These are phyloP conservation scores for Protonemura montana DNA, from an alignment of 2,888 invertebrate species.

Conservation along the genomic window DNA sequence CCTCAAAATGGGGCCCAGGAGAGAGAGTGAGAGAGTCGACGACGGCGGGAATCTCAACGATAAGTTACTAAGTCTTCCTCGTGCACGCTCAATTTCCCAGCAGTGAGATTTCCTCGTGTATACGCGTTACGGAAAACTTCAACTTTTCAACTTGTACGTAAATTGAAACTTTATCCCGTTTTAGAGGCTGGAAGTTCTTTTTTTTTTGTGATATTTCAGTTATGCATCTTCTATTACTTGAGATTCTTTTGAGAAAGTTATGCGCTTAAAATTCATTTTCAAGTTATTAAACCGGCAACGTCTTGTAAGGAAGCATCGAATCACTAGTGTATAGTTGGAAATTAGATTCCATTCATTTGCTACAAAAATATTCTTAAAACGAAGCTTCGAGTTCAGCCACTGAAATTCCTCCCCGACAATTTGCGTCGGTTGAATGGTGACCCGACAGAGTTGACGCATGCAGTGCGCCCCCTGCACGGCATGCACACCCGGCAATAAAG, in stretches of 20 bases:
- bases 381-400: not conserved
- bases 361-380: not conserved
- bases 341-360: not conserved
- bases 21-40: not conserved
- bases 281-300: constrained; percentile 1
- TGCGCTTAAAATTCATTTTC: constrained; percentile 7
- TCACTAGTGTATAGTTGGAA: not conserved
- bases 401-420: not conserved
- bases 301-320: not conserved
- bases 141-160: not conserved
- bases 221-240: not conserved
- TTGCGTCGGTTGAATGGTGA: not conserved
- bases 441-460: not conserved
- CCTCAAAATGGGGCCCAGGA: not conserved
- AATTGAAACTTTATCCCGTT: not conserved
- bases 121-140: not conserved
- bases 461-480: not conserved
- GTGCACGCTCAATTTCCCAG: not conserved
- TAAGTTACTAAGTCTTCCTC: not conserved
- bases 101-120: not conserved
- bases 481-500: not conserved
- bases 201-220: not conserved
- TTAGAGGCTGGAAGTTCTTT: not conserved
- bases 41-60: not conserved
- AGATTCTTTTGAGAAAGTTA: not conserved